Conservation (phyloP, 2,113 vertebrate species). For the Balaeniceps rex region DNA sequence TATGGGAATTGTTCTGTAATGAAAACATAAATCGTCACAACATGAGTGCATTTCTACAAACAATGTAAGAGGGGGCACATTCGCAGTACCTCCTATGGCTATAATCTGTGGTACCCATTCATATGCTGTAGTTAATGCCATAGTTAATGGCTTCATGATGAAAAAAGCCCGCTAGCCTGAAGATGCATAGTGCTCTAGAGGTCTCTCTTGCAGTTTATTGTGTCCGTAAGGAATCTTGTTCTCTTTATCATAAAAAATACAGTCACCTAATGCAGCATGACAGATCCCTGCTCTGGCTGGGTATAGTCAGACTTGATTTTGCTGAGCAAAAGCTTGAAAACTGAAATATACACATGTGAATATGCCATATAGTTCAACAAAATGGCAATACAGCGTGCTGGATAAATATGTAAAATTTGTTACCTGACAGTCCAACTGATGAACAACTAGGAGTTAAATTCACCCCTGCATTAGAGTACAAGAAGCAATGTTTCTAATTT, state of each 20-base stretch:
- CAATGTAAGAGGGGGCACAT: not conserved
- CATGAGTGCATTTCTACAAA: slow-evolving; percentile 15
- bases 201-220: slow-evolving; percentile 7
- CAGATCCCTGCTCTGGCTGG: not conserved
- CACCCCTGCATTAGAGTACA: not conserved
- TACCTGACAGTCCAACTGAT: not conserved
- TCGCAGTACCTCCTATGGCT: slow-evolving; percentile 13
- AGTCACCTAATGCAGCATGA: not conserved
- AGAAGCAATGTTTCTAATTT: not conserved
- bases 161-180: not conserved
- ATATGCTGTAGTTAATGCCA: slow-evolving; percentile 33
- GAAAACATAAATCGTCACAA: slow-evolving; percentile 45
- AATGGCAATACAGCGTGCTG: not conserved
- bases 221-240: slow-evolving; percentile 11
- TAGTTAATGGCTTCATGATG: slow-evolving; percentile 19
- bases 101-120: slow-evolving; percentile 10
- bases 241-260: slow-evolving; percentile 11
- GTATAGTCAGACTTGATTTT: not conserved
- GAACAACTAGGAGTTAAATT: not conserved
- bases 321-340: not conserved
- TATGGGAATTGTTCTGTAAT: slow-evolving; percentile 49
- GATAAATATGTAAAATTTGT: not conserved
- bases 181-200: slow-evolving; percentile 38
- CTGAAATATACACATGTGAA: not conserved
- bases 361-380: not conserved